phyloP scores from a whole-genome alignment of 2,797 vertebrate species.

The Tamandua tetradactyla region DNA sequence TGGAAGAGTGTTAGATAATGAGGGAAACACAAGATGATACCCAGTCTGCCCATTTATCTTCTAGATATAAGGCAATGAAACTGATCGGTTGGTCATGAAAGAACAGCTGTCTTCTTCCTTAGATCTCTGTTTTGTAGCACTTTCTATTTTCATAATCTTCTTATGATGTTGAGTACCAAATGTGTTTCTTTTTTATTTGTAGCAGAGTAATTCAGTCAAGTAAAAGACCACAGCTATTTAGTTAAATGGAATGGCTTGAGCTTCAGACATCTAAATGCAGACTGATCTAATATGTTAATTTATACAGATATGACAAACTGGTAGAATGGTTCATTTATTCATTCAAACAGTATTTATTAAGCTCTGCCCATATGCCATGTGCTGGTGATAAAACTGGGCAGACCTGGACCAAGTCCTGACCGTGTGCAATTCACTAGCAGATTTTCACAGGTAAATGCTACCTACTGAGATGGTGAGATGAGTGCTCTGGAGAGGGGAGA shows the following conservation, averaged over 20 bases:
- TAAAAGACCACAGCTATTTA: neutral
- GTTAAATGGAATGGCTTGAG: neutral
- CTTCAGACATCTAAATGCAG: too few species aligned
- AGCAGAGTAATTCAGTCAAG: neutral
- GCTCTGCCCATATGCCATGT: neutral
- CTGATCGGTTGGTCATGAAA: neutral
- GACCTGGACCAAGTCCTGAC: neutral
- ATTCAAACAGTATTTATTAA: neutral
- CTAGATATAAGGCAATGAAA: neutral
- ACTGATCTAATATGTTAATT: neutral
- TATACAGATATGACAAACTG: neutral
- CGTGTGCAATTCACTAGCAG: neutral
- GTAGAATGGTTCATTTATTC: neutral
- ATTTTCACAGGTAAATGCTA: neutral
- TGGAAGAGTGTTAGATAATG: neutral
- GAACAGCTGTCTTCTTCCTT: neutral
- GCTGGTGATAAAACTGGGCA: neutral
- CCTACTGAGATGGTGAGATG: neutral
- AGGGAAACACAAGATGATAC: neutral
- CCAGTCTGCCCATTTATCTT: neutral
- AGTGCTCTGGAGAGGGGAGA: neutral
- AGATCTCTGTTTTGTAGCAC: neutral
- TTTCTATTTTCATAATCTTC: neutral
- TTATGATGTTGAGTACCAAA: neutral
- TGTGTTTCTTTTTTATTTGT: neutral